Base-by-base conservation (phyloP, 2,888 invertebrate species). In the Ophion obscuratus region DNA sequence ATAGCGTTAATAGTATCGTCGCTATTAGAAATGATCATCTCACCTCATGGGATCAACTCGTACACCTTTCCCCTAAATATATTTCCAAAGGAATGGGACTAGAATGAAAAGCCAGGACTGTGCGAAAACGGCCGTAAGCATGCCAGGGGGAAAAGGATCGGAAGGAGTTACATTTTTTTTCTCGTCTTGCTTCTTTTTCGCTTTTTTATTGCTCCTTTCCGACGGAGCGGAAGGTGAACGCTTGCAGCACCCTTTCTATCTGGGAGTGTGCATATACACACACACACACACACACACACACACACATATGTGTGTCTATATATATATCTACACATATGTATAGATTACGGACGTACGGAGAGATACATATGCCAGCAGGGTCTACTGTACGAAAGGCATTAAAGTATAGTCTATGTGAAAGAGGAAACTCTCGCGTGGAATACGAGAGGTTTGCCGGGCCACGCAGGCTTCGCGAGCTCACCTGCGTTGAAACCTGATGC, bases 401-500 rank as follows among this genome's bases (percentile, higher is more conserved):
- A 70, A 36, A 59, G 53, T 66, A 68, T 71, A 66, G 76, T 53
- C 40, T 27, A 40, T 84, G 59, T 68, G 87, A 85, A 85, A 83
- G 85, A 82, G 86, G 82, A 87, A 86, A 87, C 84, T 78, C 75
- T 80, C 61, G 53, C 36, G 73, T 83, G 87, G 82, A 86, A 84
- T 80, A 85, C 83, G 86, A 83, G 87, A 80, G 85, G 70, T 75
- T 64, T 68, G 88, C 87, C 77, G 88, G 89, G 85, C 87, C 88
- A 88, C 87, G 91, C 92, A 88, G 87, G 91, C 92, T 92, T 89
- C 90, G 90, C 87, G 87, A 73, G 90, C 92, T 93, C 92, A 93
- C 93, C 93, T 93, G 93, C 91, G 89, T 89, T 92, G 91, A 92
- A 93, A 93, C 93, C 90, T 91, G 93, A 92, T 90, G 91, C 91